Evolutionary conservation across 2,113 vertebrate genomes (phyloP).

Genomic region (Felis catus): F.catus_Fca126_mat1.0 CM031415.1:61142501-61143000

Average conservation of each 20-base stretch:
- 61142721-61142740: not conserved
- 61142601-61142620: not conserved
- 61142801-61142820: not conserved
- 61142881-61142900: not conserved
- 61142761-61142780: not conserved
- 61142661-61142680: too few species aligned
- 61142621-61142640: not conserved
- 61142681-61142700: not conserved
- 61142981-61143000: not conserved
- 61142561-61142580: not conserved
- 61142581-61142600: not conserved
- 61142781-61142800: not conserved
- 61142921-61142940: not conserved
- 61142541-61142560: not conserved
- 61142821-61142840: not conserved
- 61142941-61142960: not conserved
- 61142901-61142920: not conserved
- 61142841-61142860: not conserved
- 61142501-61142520: not conserved
- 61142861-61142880: not conserved
- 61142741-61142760: not conserved
- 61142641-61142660: too few species aligned
- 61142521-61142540: not conserved
- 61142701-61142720: not conserved
- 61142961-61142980: not conserved